Evolutionary conservation across 1,140 invertebrate genomes (phyloP), one percentile per base, ranked within the genome.

Genomic region (Meloidogyne exigua): DNA sequence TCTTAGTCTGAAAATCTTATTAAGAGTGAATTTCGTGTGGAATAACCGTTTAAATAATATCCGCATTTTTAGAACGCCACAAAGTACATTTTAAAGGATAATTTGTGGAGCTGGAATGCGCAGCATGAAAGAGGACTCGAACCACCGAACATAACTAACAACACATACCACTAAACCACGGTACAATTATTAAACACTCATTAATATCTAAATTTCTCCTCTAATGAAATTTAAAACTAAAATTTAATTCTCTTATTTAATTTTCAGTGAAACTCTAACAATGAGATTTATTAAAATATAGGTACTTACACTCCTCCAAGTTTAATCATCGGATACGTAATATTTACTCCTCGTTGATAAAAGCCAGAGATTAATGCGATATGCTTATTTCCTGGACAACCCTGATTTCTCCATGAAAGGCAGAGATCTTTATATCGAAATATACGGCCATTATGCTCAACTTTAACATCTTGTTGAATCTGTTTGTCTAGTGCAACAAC

Each of bases 271-370:
- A 39, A 7, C 3, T 39, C 10, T 39, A 3, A 9, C 10, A 39
- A 66, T 18, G n/a, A n/a, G n/a, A n/a, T 66, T 28, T 1, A 11
- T 71, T 12, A 26, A 75, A 67, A 75, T 15, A 7, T 44, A n/a
- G n/a, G n/a, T n/a, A 36, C 83, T 71, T 68, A 85, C 83, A 83
- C 75, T 44, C 62, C 73, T 68, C 83, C 86, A 12, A 88, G 49
- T 26, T 78, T 71, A 62, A 87, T 76, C 18, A 80, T 86, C 26
- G 85, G 85, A 78, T 84, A 87, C 23, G 85, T 85, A n/a, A 87
- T 80, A 72, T 87, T 86, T 74, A 87, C 73, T 18, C 85, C 85
- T 65, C 87, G 85, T 44, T 87, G 80, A 75, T 75, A 87, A 12
- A 87, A 77, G n/a, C 84, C 79, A 32, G 81, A 82, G 23, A 87